A percentile compares a stretch with the other conserved stretches of the same genome.
These are phyloP conservation scores for Drosophila burlai DNA, from an alignment of 1,140 invertebrate species.

Conservation along the genomic window DNA sequence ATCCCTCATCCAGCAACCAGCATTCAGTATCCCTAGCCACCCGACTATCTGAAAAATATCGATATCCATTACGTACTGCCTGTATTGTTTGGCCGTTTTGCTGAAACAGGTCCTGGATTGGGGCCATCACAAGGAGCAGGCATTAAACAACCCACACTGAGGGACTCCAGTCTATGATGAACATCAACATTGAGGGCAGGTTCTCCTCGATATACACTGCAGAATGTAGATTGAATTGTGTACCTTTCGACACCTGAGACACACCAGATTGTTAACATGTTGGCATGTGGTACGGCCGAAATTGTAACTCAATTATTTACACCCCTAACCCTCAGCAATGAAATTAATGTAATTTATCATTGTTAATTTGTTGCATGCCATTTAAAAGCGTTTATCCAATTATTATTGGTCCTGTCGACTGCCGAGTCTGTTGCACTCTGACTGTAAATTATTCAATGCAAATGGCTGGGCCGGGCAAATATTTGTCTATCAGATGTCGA, in stretches of 20 bases:
- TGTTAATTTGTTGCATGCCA: conserved; percentile 65
- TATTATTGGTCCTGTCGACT: conserved; percentile 19
- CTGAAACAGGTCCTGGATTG: conserved; percentile 28
- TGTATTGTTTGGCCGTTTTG: conserved; percentile 10
- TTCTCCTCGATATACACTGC: not conserved
- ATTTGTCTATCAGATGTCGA: conserved; percentile 54
- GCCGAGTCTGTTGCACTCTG: conserved; percentile 13
- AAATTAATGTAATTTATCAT: conserved; percentile 73
- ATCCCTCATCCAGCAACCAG: conserved; percentile 10
- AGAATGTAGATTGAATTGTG: conserved; percentile 19
- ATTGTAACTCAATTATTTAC: conserved; percentile 41
- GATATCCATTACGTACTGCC: conserved; percentile 33
- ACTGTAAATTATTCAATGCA: conserved; percentile 31
- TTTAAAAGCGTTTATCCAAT: conserved; percentile 44
- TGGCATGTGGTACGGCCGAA: conserved; percentile 19
- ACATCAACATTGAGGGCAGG: not conserved
- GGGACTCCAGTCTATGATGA: not conserved
- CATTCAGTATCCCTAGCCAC: not conserved
- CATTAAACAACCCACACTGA: not conserved
- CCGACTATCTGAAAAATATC: conserved; percentile 46
- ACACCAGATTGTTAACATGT: not conserved
- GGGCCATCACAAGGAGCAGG: not conserved
- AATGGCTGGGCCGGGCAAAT: conserved; percentile 37
- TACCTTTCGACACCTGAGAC: conserved; percentile 60
- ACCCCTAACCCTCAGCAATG: conserved; percentile 12